Percentiles rank a stretch among this genome's conserved stretches.
These are phyloP conservation scores for Lasioglossum oenotherae DNA, from an alignment of 2,888 invertebrate genomes.

Conservation along the genomic window DNA sequence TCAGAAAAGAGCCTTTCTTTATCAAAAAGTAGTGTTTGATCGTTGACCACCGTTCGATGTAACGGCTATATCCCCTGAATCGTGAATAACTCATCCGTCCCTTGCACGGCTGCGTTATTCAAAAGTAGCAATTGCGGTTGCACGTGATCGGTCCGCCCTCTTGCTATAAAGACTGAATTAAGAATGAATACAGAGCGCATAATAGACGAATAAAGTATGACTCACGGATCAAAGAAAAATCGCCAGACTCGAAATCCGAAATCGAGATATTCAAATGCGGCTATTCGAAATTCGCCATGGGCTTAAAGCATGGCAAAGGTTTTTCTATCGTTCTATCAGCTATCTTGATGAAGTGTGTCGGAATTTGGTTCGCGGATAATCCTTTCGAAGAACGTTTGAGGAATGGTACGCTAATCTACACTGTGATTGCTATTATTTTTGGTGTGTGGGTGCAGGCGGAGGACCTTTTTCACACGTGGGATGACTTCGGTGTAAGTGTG, in stretches of 20 bases:
- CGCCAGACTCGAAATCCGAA: neutral
- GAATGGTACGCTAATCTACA: slow-evolving; percentile 56
- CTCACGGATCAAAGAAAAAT: slow-evolving; percentile 1
- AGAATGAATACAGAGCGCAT: neutral
- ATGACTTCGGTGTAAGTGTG: slow-evolving; percentile 68
- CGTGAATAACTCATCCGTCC: slow-evolving; percentile 5
- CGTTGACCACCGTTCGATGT: neutral
- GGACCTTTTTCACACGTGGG: slow-evolving; percentile 66
- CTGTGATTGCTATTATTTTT: slow-evolving; percentile 43
- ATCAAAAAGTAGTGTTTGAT: neutral
- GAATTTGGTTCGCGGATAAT: slow-evolving; percentile 66
- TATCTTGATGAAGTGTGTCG: slow-evolving; percentile 68
- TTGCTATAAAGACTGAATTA: neutral
- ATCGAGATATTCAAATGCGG: neutral
- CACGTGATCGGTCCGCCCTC: neutral
- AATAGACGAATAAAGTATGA: neutral
- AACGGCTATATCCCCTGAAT: neutral
- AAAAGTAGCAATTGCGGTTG: slow-evolving; percentile 7
- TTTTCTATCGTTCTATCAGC: slow-evolving; percentile 50
- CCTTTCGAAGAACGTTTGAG: slow-evolving; percentile 48
- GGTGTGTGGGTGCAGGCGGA: slow-evolving; percentile 39
- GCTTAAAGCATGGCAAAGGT: neutral
- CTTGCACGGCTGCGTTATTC: neutral
- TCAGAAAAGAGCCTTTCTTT: neutral
- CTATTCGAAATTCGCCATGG: slow-evolving; percentile 8